Base-by-base conservation (phyloP, 2,797 vertebrate genomes). In the Centroberyx gerrardi region DNA sequence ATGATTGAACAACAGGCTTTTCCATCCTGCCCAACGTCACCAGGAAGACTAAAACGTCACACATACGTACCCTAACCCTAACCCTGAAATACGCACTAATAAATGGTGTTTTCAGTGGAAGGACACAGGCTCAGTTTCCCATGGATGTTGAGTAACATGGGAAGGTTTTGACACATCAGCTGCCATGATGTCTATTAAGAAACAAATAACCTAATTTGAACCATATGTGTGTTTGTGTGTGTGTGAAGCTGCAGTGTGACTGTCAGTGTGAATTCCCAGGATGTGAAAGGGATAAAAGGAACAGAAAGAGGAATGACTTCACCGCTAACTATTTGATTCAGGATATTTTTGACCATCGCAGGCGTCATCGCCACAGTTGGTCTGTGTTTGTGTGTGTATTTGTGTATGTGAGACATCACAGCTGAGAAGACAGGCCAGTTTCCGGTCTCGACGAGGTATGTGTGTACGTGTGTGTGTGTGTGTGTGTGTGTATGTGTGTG, bases 321-420 rank as follows among this genome's bases (percentile, higher is more conserved):
- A 64, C 62, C n/a, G 14, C 65, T 58, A 72, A 72, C 60, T 68
- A 61, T 87, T 76, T 73, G 62, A 70, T 77, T 82, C n/a, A 48
- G 80, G 87, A 74, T 91, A 91, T 91, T 89, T 91, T 86, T 73
- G 83, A 82, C 56, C 72, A 38, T 69, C 61, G 8, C 87, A 75
- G 72, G 69, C 90, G 87, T 93, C 92, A 93, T 89, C 74, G 17
- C 87, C 51, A 80, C 89, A 85, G 86, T 90, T 68, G 81, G 88
- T 85, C 80, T 72, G 42, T 76, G 83, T 90, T 82, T 78, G 84
- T 80, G 79, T 76, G 76, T 63, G 76, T 80, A 78, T 86, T 82
- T 85, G 72, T 89, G 84, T 80, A 85, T 63, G 18, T 88, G 89
- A 84, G 86, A 85, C 81, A 87, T 90, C 89, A 63, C 87, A 90